Percentiles rank a stretch among this genome's conserved stretches.
Conservation (phyloP, 2,113 vertebrate genomes). For the Opisthocomus hoazin region DNA sequence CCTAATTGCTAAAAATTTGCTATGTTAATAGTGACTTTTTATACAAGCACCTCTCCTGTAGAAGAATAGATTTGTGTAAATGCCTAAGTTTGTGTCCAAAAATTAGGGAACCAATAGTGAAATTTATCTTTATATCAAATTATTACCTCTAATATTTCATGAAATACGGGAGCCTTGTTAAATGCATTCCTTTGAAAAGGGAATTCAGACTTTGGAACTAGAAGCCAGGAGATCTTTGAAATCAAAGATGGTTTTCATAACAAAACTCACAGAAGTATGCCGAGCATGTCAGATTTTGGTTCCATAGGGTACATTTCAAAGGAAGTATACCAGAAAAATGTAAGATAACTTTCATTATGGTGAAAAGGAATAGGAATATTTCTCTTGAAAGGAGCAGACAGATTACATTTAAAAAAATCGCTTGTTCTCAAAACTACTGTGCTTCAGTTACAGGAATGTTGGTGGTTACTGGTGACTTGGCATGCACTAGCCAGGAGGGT, state of each 20-base stretch:
- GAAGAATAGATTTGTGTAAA: background rate
- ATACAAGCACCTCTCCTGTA: background rate
- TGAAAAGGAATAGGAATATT: background rate
- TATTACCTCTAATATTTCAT: background rate
- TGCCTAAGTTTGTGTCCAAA: background rate
- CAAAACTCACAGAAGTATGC: background rate
- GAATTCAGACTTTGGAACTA: background rate
- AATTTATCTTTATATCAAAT: background rate
- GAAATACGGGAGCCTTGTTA: background rate
- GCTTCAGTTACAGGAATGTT: background rate
- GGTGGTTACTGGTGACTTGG: background rate
- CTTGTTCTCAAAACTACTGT: background rate
- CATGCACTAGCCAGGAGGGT: background rate
- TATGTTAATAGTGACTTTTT: background rate
- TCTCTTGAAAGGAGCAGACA: background rate
- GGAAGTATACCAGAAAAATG: background rate
- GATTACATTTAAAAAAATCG: background rate
- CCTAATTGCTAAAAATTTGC: background rate
- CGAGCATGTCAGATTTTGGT: background rate
- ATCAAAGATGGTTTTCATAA: constrained; percentile 1
- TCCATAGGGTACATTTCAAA: background rate
- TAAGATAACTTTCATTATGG: background rate
- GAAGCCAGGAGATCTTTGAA: background rate
- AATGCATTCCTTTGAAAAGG: background rate
- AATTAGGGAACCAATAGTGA: background rate